Evolutionary conservation across 35 echinoderm and acorn worm species (phyloP).

Genomic region (Lytechinus variegatus): DNA sequence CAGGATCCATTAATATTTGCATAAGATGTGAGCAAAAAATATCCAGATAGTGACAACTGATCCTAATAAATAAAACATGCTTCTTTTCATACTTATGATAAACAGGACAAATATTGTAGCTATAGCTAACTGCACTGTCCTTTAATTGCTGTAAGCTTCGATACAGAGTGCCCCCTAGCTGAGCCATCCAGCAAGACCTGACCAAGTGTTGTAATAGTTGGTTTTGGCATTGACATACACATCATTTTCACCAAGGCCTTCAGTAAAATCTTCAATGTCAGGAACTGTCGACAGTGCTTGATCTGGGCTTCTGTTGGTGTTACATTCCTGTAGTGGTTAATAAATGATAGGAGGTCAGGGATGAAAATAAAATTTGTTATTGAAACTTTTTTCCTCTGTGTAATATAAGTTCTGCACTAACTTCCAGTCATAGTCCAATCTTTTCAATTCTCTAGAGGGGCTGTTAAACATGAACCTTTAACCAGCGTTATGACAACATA

Average conservation of each 20-base stretch:
- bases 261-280: background rate
- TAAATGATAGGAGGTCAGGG: background rate
- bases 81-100: no score
- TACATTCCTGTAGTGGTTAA: background rate
- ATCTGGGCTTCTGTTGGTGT: background rate
- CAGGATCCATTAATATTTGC: no score
- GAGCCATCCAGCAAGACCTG: conserved; percentile 38
- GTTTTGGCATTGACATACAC: conserved; percentile 22
- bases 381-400: background rate
- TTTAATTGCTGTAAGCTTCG: background rate
- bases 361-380: background rate
- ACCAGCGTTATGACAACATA: no score
- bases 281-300: conserved; percentile 32
- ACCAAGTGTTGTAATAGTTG: conserved; percentile 40
- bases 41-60: no score
- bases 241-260: conserved; percentile 37
- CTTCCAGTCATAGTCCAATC: no score
- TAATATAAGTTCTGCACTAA: no score
- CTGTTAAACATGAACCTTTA: no score
- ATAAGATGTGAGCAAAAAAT: no score
- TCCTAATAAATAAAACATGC: no score
- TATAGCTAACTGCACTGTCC: no score
- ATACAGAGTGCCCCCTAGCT: background rate
- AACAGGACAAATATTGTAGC: no score
- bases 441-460: no score